Evolutionary conservation across 35 echinoderm and acorn worm species (phyloP), one percentile per base, ranked within the genome.

Genomic region (Eucidaris tribuloides): DNA sequence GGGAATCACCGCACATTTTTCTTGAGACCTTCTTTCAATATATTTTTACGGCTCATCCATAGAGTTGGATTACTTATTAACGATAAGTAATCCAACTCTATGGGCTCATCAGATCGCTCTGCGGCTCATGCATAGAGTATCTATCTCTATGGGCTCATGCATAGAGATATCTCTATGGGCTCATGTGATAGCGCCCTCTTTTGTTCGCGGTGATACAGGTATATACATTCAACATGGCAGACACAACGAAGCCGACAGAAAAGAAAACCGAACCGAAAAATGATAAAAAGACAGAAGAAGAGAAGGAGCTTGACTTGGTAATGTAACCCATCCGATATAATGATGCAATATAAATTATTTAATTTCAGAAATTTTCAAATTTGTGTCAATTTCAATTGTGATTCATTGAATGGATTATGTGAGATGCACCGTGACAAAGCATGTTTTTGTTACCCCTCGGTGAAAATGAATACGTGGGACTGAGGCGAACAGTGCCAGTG

Each of bases 281-380:
- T 72, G 79, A 56, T 18, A 82, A 90, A 65, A 84, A 84, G 79
- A 82, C 60, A 6, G 86, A 89, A 39, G 86, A 82, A 20, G 81
- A 82, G 40, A 90, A 77, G 36, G 81, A 90, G 14, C 66, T 46
- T 63, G 80, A 90, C 34, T 79, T 90, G 88, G 88, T 90, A 83
- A 78, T 49, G 25, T 22, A 34, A 11, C n/a, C 5, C 24, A 38
- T 17, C 31, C 4, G 4, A 2, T 3, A 56, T 39, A 1, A 42
- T 19, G 2, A 18, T 0, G 32, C 35, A 15, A 3, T 9, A 74
- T 6, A 3, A 34, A 29, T 18, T 14, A 50, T 37, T n/a, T 48
- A 14, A 70, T 29, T 48, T 13, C 2, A 33, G 27, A 46, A 5
- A 15, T 22, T 43, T 27, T 88, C 2, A 68, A 34, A 19, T 28